These are phyloP conservation scores for Mustelus asterias DNA, from an alignment of 2,113 vertebrate species.

Conservation along the genomic window DNA sequence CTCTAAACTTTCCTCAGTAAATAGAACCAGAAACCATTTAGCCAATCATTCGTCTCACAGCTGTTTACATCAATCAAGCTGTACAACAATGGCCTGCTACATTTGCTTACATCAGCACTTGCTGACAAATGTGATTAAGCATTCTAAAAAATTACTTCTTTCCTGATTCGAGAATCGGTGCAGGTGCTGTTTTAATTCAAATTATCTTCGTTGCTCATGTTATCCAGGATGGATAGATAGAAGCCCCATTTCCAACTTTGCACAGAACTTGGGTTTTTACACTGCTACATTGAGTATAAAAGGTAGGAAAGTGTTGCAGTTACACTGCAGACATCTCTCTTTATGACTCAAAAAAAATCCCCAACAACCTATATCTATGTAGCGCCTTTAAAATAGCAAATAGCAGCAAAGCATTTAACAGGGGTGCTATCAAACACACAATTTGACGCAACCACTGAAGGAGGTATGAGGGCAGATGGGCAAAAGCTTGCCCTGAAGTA, in stretches of 20 bases:
- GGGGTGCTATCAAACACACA: not conserved
- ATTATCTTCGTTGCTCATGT: not conserved
- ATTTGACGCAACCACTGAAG: not conserved
- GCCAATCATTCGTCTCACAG: not conserved
- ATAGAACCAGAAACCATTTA: not conserved
- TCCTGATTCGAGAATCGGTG: not conserved
- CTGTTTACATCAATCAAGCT: not conserved
- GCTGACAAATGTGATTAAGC: not conserved
- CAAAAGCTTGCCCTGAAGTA: not conserved
- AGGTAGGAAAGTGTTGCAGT: not conserved
- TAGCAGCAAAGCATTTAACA: not conserved
- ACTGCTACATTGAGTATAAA: not conserved
- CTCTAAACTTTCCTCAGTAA: not conserved
- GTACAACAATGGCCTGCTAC: not conserved
- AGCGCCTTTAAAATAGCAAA: not conserved
- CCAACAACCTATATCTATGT: not conserved
- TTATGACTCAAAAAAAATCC: not conserved
- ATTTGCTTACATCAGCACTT: not conserved
- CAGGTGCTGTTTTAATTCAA: not conserved
- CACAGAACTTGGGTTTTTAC: not conserved
- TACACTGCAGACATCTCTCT: not conserved
- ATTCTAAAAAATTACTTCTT: not conserved
- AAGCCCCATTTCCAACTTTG: not conserved
- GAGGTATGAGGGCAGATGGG: not conserved
- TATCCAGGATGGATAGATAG: not conserved